These are phyloP conservation scores for Aphelenchoides besseyi DNA, from an alignment of 1,140 invertebrate genomes.

Conservation along the genomic window DNA sequence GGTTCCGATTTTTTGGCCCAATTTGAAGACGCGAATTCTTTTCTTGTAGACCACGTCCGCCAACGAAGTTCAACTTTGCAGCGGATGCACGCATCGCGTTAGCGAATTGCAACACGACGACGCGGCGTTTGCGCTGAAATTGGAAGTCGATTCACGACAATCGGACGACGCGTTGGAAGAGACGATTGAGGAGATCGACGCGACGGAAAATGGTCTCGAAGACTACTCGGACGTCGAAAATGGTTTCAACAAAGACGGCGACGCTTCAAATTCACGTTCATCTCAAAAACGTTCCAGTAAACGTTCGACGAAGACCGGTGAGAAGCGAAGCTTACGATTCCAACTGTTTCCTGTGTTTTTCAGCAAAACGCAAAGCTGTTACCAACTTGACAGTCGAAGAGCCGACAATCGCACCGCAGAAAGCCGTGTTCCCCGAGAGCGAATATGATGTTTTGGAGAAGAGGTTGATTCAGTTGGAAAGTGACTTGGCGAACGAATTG, in stretches of 20 bases:
- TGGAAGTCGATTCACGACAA: background rate
- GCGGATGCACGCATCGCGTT: slow-evolving; percentile 9
- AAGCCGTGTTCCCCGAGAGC: slow-evolving; percentile 18
- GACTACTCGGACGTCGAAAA: background rate
- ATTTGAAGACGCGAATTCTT: background rate
- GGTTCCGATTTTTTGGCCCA: background rate
- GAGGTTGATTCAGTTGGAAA: slow-evolving; percentile 1
- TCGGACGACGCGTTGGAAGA: background rate
- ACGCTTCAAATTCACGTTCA: too few relatives aligned
- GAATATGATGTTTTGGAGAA: slow-evolving; percentile 23
- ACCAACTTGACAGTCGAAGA: background rate
- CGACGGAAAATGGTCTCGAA: background rate
- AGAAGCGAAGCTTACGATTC: background rate
- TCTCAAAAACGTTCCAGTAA: background rate
- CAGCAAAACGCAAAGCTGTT: background rate
- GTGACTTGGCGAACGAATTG: background rate
- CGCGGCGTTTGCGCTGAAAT: slow-evolving; percentile 15
- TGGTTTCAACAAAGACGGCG: background rate
- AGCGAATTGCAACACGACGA: slow-evolving; percentile 16
- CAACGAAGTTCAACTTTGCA: slow-evolving; percentile 18
- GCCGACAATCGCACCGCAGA: background rate
- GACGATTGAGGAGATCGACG: background rate
- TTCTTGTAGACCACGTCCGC: slow-evolving; percentile 13
- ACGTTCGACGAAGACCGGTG: background rate
- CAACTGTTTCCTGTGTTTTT: too few relatives aligned